A percentile compares a stretch with the other conserved stretches of the same genome.
phyloP scores from a whole-genome alignment of 2,888 invertebrate species.

The Acanthococcus lagerstroemiae region DNA sequence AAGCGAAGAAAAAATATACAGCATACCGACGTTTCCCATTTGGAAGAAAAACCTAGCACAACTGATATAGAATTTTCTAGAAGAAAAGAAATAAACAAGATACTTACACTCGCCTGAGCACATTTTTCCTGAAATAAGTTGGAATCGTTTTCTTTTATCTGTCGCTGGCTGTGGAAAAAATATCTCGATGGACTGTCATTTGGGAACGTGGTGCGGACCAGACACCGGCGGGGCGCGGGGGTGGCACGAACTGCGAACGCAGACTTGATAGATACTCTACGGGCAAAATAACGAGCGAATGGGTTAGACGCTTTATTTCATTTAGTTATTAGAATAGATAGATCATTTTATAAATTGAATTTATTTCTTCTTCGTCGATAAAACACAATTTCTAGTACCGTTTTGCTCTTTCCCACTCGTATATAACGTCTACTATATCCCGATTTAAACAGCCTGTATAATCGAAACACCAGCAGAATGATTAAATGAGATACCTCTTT shows the following conservation, averaged over 20 bases:
- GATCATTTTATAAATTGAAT: constrained; percentile 14
- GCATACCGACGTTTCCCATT: constrained; percentile 18
- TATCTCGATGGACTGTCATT: constrained; percentile 30
- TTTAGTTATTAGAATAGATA: constrained; percentile 25
- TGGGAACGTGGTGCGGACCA: constrained; percentile 1
- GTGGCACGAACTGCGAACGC: not conserved
- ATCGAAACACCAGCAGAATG: no score
- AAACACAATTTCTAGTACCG: no score
- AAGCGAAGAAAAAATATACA: not conserved
- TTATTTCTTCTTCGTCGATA: not conserved
- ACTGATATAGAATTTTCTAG: constrained; percentile 24
- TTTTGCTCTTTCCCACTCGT: not conserved
- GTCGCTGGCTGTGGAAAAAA: not conserved
- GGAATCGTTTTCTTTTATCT: constrained; percentile 25
- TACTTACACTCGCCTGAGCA: constrained; percentile 30
- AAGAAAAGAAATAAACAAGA: constrained; percentile 29
- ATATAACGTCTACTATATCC: no score
- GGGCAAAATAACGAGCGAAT: not conserved
- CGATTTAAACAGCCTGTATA: no score
- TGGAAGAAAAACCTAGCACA: constrained; percentile 14
- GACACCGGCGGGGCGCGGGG: not conserved
- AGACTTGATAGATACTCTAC: constrained; percentile 1
- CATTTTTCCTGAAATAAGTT: constrained; percentile 18
- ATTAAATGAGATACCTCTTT: no score
- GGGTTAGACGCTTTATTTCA: constrained; percentile 3